phyloP scores from a whole-genome alignment of 1,140 invertebrate genomes.

The Maconellicoccus hirsutus region DNA sequence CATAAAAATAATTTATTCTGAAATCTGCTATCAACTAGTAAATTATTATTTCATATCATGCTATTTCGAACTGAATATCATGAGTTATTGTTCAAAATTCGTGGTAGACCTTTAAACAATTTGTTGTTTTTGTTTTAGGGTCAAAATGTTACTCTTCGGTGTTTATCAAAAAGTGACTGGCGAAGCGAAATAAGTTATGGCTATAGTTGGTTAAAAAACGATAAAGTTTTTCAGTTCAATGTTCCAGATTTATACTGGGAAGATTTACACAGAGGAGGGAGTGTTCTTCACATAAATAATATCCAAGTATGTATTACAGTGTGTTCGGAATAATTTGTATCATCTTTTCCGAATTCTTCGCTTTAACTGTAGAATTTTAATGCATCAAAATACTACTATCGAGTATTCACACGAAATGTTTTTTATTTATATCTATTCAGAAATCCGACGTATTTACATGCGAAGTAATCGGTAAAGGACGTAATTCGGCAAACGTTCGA shows the following conservation, averaged over 20 bases:
- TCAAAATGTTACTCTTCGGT: slow-evolving; percentile 52
- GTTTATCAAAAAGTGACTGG: slow-evolving; percentile 41
- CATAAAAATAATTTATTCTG: no score
- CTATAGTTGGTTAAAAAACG: slow-evolving; percentile 67
- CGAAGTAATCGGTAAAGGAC: background rate
- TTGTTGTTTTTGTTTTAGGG: slow-evolving; percentile 36
- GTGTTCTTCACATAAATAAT: slow-evolving; percentile 61
- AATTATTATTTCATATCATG: no score
- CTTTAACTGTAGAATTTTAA: no score
- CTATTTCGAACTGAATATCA: no score
- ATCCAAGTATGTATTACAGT: slow-evolving; percentile 53
- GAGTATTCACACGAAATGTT: background rate
- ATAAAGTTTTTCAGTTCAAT: slow-evolving; percentile 52
- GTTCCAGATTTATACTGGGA: slow-evolving; percentile 63
- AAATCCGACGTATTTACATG: slow-evolving; percentile 18
- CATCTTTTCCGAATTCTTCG: no score
- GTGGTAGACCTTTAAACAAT: no score
- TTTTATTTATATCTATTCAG: background rate
- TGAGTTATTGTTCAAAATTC: no score
- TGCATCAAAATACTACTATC: no score
- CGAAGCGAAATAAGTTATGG: slow-evolving; percentile 42
- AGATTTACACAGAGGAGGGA: slow-evolving; percentile 48
- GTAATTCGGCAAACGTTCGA: background rate
- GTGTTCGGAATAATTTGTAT: no score
- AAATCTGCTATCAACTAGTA: no score